Evolutionary conservation across 2,797 vertebrate species (phyloP).

Genomic region (Manis javanica): DNA sequence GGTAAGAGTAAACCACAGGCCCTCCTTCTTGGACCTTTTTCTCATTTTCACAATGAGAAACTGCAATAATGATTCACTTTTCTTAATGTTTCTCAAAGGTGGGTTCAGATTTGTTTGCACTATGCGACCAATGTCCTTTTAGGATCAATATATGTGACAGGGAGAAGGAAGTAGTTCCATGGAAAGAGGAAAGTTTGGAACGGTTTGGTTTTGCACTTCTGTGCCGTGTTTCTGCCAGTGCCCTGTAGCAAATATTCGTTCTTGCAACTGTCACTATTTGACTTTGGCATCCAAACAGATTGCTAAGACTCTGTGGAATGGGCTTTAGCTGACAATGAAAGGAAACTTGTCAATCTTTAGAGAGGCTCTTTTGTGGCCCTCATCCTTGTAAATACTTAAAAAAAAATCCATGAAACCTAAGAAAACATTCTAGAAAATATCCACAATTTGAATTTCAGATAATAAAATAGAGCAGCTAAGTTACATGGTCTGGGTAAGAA

Average conservation of each 20-base stretch:
- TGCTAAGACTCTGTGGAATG: slow-evolving; percentile 73
- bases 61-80: slow-evolving; percentile 34
- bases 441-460: neutral
- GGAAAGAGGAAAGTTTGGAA: slow-evolving; percentile 70
- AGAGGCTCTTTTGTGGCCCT: slow-evolving; percentile 51
- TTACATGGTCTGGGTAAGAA: neutral
- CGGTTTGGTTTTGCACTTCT: slow-evolving; percentile 62
- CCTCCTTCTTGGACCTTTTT: neutral
- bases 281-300: slow-evolving; percentile 75
- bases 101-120: slow-evolving; percentile 74
- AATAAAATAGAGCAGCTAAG: neutral
- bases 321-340: slow-evolving; percentile 54
- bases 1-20: neutral
- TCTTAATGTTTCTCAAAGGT: slow-evolving; percentile 38
- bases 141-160: slow-evolving; percentile 23
- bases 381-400: slow-evolving; percentile 55
- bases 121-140: slow-evolving; percentile 36
- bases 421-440: slow-evolving; percentile 23
- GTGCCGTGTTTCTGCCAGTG: slow-evolving; percentile 76
- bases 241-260: slow-evolving; percentile 83
- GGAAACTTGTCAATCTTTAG: slow-evolving; percentile 68
- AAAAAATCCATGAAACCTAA: slow-evolving; percentile 40
- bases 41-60: neutral
- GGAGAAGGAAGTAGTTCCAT: slow-evolving; percentile 65
- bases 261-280: slow-evolving; percentile 79